Evolutionary conservation across 2,113 vertebrate species (phyloP), one percentile per base, ranked within the genome.

Genomic region (Atlantisia rogersi): DNA sequence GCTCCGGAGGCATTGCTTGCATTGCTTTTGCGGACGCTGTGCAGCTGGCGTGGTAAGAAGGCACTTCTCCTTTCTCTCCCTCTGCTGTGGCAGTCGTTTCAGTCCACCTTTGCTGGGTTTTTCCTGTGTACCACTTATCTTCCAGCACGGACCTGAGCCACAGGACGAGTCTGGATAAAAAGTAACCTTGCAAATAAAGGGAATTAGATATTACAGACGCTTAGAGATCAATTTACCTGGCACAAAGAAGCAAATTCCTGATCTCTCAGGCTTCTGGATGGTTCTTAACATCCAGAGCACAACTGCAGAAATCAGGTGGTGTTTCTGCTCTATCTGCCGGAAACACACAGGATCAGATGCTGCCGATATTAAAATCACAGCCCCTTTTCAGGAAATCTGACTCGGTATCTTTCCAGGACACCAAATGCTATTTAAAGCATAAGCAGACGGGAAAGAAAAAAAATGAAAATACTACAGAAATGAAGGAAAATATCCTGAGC

Each of bases 351-450:
- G 78, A 79, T 92, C 80, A 84, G 95, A 93, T 93, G 92, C 80
- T 90, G 88, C 88, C 0, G 19, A 53, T 94, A 89, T 16, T 88
- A 79, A 91, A 95, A 88, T 93, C 83, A 50, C 81, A 82, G 77
- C 35, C 83, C 60, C 75, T 76, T 94, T 91, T 62, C 94, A 93
- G 96, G 95, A 96, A 97, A 94, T 95, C 80, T 95, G 96, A 86
- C 76, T 94, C 4, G 2, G 15, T 93, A 37, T 90, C 80, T 87
- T 96, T 86, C 64, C 77, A 82, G 65, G 59, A 86, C 62, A 79
- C 84, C 28, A 69, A 92, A 84, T 82, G 37, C 92, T 96, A 94
- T 96, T 95, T 96, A 94, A 95, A 93, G 81, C 86, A 59, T 50
- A 59, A 89, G 46, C 60, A 87, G 75, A 73, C 68, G 80, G 92